Percentiles rank a stretch among this genome's conserved stretches.
These are phyloP conservation scores for Sciurus carolinensis DNA, from an alignment of 2,797 vertebrate species.

Conservation along the genomic window DNA sequence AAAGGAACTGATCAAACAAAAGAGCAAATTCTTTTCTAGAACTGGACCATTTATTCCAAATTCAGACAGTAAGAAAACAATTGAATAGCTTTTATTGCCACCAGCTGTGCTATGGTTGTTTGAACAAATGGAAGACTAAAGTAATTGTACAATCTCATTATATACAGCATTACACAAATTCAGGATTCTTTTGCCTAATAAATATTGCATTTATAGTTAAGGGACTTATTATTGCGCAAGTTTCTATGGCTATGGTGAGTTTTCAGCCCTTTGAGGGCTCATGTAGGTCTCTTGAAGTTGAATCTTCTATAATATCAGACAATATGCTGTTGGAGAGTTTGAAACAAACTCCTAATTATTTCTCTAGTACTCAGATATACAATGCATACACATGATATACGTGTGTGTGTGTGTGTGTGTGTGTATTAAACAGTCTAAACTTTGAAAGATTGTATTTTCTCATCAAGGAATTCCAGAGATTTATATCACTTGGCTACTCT, in stretches of 20 bases:
- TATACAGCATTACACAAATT: conserved; percentile 61
- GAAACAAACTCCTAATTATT: conserved; percentile 25
- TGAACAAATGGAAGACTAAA: conserved; percentile 77
- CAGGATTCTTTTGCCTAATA: conserved; percentile 62
- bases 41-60: conserved; percentile 73
- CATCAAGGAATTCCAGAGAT: conserved; percentile 82
- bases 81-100: conserved; percentile 79
- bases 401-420: not conserved
- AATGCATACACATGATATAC: not conserved
- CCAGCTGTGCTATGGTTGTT: conserved; percentile 73
- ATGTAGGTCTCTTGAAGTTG: not conserved
- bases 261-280: not conserved
- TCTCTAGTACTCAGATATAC: not conserved
- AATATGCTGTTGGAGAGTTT: not conserved
- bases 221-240: conserved; percentile 4
- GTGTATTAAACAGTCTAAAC: conserved; percentile 53
- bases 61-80: conserved; percentile 75
- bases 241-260: conserved; percentile 4
- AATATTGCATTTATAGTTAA: conserved; percentile 49
- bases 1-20: conserved; percentile 72
- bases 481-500: conserved; percentile 80
- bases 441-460: conserved; percentile 85
- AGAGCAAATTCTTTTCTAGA: conserved; percentile 67
- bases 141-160: conserved; percentile 74
- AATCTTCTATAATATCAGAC: conserved; percentile 38